A percentile compares a stretch with the other conserved stretches of the same genome.
phyloP scores from a whole-genome alignment of 2,888 invertebrate species.

The Synergus japonicus region DNA sequence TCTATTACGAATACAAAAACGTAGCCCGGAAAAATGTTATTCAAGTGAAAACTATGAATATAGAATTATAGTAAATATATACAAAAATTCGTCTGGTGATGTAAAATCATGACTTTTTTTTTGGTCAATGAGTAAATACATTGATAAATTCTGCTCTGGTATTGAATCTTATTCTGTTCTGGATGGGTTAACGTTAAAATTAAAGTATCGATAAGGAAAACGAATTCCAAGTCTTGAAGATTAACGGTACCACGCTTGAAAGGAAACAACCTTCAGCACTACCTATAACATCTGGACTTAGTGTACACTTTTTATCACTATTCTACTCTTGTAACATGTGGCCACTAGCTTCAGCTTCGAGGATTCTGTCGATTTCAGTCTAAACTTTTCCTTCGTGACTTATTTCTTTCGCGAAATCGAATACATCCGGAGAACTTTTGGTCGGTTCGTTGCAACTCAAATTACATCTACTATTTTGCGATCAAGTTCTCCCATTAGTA shows the following conservation, averaged over 20 bases:
- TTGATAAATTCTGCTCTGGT: background rate
- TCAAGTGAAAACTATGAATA: too few species aligned
- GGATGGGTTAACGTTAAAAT: slow-evolving; percentile 30
- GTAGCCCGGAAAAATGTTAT: too few species aligned
- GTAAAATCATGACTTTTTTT: too few species aligned
- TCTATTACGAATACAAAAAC: too few species aligned
- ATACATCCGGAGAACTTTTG: background rate
- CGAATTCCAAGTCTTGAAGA: slow-evolving; percentile 18
- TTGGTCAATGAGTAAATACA: background rate
- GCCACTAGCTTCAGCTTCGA: background rate
- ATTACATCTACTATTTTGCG: slow-evolving; percentile 1
- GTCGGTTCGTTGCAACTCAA: slow-evolving; percentile 13
- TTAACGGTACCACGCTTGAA: slow-evolving; percentile 30
- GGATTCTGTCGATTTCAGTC: slow-evolving; percentile 5
- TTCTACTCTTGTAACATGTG: slow-evolving; percentile 6
- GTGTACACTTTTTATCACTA: slow-evolving; percentile 16
- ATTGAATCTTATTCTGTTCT: slow-evolving; percentile 30
- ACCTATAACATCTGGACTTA: slow-evolving; percentile 19
- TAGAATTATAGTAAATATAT: too few species aligned
- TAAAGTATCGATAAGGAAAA: slow-evolving; percentile 16
- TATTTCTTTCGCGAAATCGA: slow-evolving; percentile 14
- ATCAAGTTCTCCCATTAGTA: slow-evolving; percentile 15
- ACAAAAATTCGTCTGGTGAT: too few species aligned
- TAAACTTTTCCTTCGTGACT: slow-evolving; percentile 8
- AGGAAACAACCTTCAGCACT: slow-evolving; percentile 22